phyloP scores from a whole-genome alignment of 1,140 invertebrate species.

The Aphidius ervi region DNA sequence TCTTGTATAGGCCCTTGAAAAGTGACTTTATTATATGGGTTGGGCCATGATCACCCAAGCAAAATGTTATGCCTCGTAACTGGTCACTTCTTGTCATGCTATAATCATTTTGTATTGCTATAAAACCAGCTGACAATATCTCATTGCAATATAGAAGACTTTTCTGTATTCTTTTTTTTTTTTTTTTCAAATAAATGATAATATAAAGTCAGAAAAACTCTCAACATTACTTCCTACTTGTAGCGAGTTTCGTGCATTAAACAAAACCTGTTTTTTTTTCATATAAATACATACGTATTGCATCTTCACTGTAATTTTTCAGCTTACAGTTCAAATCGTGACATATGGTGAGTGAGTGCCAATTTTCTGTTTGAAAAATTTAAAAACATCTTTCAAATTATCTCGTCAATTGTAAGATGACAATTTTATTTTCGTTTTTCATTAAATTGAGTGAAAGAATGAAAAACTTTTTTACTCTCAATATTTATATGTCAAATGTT shows the following conservation, averaged over 20 bases:
- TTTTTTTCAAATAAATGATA: neutral
- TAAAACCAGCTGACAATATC: neutral
- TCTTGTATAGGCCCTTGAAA: constrained; percentile 7
- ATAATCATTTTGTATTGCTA: neutral
- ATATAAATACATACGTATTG: neutral
- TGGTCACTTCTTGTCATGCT: neutral
- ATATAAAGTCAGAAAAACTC: neutral
- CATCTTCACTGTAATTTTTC: constrained; percentile 20
- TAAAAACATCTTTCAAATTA: too few relatives aligned
- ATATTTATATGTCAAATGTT: neutral
- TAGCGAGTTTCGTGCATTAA: constrained; percentile 16
- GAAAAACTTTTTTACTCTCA: neutral
- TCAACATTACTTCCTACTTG: constrained; percentile 18
- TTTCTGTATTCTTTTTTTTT: too few relatives aligned
- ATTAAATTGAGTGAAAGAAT: neutral
- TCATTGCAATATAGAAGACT: neutral
- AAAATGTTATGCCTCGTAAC: neutral
- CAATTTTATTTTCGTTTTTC: neutral
- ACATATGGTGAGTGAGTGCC: neutral
- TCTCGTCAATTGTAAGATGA: neutral
- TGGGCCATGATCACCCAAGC: neutral
- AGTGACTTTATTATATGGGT: neutral
- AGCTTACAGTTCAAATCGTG: constrained; percentile 20
- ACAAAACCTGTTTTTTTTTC: constrained; percentile 18
- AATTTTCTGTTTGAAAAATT: too few relatives aligned